Conservation (phyloP, 2,113 vertebrate genomes). For the Megaleporinus macrocephalus region DNA sequence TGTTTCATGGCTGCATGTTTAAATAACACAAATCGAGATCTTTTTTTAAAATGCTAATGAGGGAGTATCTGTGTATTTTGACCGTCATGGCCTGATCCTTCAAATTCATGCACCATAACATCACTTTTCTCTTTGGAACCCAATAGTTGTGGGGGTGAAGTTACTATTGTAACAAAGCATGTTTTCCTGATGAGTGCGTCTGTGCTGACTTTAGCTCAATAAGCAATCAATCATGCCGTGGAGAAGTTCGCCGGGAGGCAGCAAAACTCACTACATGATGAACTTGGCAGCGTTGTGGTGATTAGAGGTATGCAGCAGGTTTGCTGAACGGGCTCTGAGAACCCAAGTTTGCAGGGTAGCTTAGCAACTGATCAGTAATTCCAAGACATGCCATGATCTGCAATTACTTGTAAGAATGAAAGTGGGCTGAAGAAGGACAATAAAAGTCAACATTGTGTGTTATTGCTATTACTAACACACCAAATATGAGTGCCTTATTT, state of each 20-base stretch:
- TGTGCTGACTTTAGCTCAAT: not conserved
- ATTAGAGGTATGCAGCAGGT: not conserved
- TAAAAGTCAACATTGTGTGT: slow-evolving; percentile 27
- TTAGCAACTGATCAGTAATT: slow-evolving; percentile 3
- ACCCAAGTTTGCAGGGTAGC: slow-evolving; percentile 1
- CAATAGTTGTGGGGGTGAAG: too few species aligned
- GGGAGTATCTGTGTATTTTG: too few species aligned
- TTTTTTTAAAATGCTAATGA: too few species aligned
- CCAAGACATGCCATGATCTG: not conserved
- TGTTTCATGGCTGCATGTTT: too few species aligned
- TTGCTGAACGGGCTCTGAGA: not conserved
- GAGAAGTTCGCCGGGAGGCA: too few species aligned
- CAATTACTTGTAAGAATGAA: slow-evolving; percentile 8
- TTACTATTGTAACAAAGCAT: not conserved
- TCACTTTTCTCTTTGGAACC: too few species aligned
- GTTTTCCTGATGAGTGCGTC: not conserved
- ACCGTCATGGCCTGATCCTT: too few species aligned
- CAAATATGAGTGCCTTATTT: not conserved
- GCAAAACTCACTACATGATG: not conserved
- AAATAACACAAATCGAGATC: too few species aligned
- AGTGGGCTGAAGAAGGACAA: slow-evolving; percentile 1
- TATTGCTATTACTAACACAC: slow-evolving; percentile 13
- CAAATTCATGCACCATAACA: too few species aligned
- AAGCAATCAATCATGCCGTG: too few species aligned
- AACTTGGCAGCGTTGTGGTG: not conserved